Evolutionary conservation across 2,113 vertebrate species (phyloP).

Genomic region (Pan troglodytes): DNA sequence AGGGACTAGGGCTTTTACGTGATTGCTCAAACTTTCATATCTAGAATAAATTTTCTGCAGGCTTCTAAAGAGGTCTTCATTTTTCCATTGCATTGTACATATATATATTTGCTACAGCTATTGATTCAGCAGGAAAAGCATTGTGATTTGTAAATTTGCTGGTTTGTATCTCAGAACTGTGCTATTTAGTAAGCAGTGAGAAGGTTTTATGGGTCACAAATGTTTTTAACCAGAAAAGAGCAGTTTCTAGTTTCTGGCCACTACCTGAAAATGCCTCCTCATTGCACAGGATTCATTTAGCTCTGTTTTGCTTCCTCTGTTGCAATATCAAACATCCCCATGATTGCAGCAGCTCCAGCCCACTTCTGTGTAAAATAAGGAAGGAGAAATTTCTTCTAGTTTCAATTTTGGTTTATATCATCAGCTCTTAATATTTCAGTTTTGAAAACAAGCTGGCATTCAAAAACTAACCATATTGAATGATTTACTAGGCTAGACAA

Average conservation of each 20-base stretch:
- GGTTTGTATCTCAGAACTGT: not conserved
- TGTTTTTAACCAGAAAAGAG: not conserved
- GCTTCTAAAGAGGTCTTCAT: not conserved
- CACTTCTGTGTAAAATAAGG: conserved; percentile 55
- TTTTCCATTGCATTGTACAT: not conserved
- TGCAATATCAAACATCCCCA: not conserved
- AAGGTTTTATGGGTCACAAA: not conserved
- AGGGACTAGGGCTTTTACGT: not conserved
- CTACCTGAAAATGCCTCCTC: not conserved
- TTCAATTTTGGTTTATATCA: conserved; percentile 20
- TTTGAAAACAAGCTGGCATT: not conserved
- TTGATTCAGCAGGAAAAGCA: not conserved
- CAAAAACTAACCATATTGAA: not conserved
- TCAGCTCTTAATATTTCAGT: conserved; percentile 15
- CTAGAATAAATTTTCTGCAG: not conserved
- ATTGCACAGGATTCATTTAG: not conserved
- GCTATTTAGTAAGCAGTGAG: not conserved
- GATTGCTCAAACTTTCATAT: not conserved
- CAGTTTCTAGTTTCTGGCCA: not conserved
- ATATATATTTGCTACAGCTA: not conserved
- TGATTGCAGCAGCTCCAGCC: not conserved
- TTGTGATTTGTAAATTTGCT: not conserved
- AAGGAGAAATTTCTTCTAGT: conserved; percentile 47
- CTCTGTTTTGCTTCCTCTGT: conserved; percentile 39
- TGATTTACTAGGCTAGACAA: not conserved